Percentiles rank a stretch among this genome's conserved stretches.
Conservation (phyloP, 2,113 vertebrate species). For the Pteropus alecto region DNA sequence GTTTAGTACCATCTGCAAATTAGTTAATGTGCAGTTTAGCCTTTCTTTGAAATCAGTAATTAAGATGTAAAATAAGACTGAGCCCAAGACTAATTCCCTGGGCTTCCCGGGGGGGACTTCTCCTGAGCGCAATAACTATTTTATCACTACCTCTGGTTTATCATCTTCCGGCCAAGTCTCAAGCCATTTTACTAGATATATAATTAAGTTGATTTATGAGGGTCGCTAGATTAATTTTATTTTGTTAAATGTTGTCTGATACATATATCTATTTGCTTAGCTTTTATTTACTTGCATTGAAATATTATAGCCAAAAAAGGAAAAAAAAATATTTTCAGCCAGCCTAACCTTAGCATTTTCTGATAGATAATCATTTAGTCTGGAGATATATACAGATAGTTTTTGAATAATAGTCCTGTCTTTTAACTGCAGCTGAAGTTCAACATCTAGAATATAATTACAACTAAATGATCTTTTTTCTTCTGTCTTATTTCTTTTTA, state of each 20-base stretch:
- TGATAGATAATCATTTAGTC: neutral
- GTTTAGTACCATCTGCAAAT: constrained; percentile 78
- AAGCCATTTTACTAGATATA: constrained; percentile 52
- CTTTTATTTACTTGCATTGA: constrained; percentile 36
- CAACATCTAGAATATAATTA: neutral
- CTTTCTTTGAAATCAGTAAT: constrained; percentile 79
- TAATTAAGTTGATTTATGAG: constrained; percentile 70
- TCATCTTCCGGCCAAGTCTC: constrained; percentile 65
- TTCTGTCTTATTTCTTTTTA: neutral
- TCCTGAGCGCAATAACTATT: constrained; percentile 67
- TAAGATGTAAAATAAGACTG: constrained; percentile 80
- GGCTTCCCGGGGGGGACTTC: constrained; percentile 68
- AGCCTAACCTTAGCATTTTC: constrained; percentile 1
- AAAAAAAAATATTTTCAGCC: neutral
- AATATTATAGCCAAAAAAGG: constrained; percentile 9
- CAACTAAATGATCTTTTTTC: neutral
- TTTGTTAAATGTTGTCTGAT: constrained; percentile 59
- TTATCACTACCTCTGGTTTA: constrained; percentile 64
- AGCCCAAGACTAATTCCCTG: constrained; percentile 73
- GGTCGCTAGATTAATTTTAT: constrained; percentile 52
- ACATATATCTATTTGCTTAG: constrained; percentile 35
- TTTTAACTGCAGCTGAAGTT: constrained; percentile 21
- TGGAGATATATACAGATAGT: neutral
- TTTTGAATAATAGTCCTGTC: constrained; percentile 14
- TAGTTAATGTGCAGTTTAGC: constrained; percentile 79